Conservation (phyloP, 35 echinoderm and acorn worm genomes). For the Anneissia japonica region DNA sequence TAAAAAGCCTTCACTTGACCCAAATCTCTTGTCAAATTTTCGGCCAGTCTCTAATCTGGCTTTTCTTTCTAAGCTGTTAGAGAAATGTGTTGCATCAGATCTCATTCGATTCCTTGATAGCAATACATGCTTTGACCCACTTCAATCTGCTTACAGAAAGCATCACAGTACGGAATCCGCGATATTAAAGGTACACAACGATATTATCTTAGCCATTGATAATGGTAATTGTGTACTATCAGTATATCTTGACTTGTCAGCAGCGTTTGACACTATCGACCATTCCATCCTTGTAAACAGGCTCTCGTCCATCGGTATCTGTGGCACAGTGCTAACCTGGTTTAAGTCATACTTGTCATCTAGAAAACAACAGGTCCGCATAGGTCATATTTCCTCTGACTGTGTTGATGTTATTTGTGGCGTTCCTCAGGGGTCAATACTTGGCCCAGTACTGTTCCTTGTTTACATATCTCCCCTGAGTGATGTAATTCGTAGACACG, state of each 20-base stretch:
- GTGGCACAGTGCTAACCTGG: slow-evolving; percentile 20
- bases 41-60: no score
- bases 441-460: slow-evolving; percentile 41
- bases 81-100: no score
- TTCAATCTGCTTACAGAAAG: no score
- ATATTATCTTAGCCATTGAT: slow-evolving; percentile 10
- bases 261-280: slow-evolving; percentile 52
- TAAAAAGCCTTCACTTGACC: no score
- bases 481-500: slow-evolving; percentile 38
- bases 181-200: no score
- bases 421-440: slow-evolving; percentile 61
- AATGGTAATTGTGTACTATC: neutral
- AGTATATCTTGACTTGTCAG: slow-evolving; percentile 46
- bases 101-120: no score
- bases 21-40: no score
- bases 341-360: slow-evolving; percentile 46
- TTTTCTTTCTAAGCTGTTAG: no score
- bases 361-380: slow-evolving; percentile 13
- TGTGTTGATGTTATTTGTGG: neutral
- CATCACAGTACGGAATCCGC: no score
- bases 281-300: slow-evolving; percentile 38
- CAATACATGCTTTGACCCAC: no score
- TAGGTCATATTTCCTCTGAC: slow-evolving; percentile 35
- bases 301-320: slow-evolving; percentile 13
- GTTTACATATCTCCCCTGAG: slow-evolving; percentile 49